phyloP scores from a whole-genome alignment of 1,140 invertebrate species.

The Lethocerus indicus region DNA sequence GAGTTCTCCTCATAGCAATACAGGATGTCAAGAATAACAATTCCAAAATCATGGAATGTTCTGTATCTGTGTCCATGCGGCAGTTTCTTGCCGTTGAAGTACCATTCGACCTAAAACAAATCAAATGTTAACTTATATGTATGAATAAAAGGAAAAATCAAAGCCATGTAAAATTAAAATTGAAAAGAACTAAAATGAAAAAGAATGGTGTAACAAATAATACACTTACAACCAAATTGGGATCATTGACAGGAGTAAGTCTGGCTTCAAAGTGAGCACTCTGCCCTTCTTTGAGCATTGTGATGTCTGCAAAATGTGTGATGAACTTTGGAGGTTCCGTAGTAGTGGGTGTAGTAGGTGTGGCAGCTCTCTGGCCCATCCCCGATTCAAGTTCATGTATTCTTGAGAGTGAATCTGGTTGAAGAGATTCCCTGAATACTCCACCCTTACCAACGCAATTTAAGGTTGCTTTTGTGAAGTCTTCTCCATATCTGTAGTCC shows the following conservation, averaged over 20 bases:
- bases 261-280: slow-evolving; percentile 87
- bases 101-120: slow-evolving; percentile 66
- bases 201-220: neutral
- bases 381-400: slow-evolving; percentile 62
- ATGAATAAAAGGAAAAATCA: neutral
- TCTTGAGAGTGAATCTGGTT: slow-evolving; percentile 81
- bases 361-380: slow-evolving; percentile 42
- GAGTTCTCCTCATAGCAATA: slow-evolving; percentile 96
- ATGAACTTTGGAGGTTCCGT: slow-evolving; percentile 77
- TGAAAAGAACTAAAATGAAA: too few relatives aligned
- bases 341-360: slow-evolving; percentile 41
- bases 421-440: slow-evolving; percentile 83
- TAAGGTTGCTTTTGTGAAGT: slow-evolving; percentile 66
- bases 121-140: neutral
- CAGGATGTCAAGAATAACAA: slow-evolving; percentile 88
- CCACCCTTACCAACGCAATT: slow-evolving; percentile 69
- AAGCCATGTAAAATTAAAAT: neutral
- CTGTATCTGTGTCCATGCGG: slow-evolving; percentile 85
- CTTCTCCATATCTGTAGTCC: slow-evolving; percentile 53
- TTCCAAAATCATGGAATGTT: slow-evolving; percentile 93
- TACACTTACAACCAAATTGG: slow-evolving; percentile 46
- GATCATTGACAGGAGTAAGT: slow-evolving; percentile 79
- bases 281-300: slow-evolving; percentile 75
- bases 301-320: slow-evolving; percentile 67
- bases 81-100: slow-evolving; percentile 81